phyloP scores from a whole-genome alignment of 2,113 vertebrate species.

The Podarcis cretensis region DNA sequence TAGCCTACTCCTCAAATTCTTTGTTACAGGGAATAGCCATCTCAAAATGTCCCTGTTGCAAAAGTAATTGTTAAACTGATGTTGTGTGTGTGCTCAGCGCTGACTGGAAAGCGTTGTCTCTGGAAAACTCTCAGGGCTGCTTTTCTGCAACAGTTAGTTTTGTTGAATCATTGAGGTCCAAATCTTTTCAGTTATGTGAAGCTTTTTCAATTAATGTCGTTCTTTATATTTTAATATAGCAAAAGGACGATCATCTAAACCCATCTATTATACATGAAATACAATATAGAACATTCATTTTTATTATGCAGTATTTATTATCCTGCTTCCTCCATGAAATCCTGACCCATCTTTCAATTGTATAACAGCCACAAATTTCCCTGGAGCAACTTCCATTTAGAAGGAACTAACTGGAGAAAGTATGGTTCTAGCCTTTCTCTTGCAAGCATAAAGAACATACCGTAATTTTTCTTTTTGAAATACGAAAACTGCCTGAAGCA shows the following conservation, averaged over 20 bases:
- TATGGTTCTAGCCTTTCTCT: conserved; percentile 4
- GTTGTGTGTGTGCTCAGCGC: not conserved
- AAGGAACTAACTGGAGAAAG: not conserved
- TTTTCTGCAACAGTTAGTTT: not conserved
- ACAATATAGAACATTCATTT: not conserved
- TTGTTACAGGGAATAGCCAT: not conserved
- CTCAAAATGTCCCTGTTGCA: not conserved
- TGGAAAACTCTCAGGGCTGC: not conserved
- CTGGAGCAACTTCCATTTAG: not conserved
- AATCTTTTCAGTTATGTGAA: not conserved
- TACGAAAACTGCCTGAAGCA: not conserved
- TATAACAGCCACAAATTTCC: not conserved
- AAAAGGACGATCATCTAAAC: not conserved
- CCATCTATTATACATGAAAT: not conserved
- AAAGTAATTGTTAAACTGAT: not conserved
- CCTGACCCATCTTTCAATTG: not conserved
- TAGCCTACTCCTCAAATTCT: not conserved
- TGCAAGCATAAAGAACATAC: not conserved
- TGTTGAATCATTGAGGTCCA: not conserved
- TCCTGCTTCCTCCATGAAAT: not conserved
- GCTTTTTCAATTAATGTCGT: not conserved
- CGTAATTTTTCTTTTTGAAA: not conserved
- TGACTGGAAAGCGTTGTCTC: not conserved
- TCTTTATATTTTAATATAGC: not conserved
- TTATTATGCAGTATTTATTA: not conserved